Conservation (phyloP, 2,113 vertebrate species). For the Boleophthalmus pectinirostris region DNA sequence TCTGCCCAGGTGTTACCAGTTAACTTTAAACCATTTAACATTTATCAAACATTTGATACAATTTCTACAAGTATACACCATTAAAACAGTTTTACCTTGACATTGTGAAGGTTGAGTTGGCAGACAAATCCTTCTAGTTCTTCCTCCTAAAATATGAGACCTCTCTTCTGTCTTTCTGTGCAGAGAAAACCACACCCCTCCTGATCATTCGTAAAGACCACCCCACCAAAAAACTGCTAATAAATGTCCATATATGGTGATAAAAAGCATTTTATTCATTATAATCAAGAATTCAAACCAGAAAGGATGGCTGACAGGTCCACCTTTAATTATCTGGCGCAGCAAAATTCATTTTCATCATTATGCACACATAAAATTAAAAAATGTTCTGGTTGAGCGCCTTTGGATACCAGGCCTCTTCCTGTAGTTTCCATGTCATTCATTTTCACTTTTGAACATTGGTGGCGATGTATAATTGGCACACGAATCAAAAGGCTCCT, state of each 20-base stretch:
- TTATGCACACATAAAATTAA: neutral
- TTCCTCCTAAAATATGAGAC: neutral
- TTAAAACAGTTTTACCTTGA: constrained; percentile 20
- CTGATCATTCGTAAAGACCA: constrained; percentile 36
- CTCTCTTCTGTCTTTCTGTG: neutral
- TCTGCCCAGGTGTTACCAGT: constrained; percentile 27
- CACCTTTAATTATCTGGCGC: constrained; percentile 35
- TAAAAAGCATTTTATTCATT: neutral
- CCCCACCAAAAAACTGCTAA: constrained; percentile 1
- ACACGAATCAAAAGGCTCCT: constrained; percentile 44
- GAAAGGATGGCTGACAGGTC: constrained; percentile 32
- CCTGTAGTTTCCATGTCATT: neutral
- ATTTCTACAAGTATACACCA: neutral
- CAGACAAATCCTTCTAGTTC: constrained; percentile 11
- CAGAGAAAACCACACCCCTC: constrained; percentile 39
- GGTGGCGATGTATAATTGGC: constrained; percentile 25
- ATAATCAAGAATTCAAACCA: neutral
- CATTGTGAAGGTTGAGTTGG: constrained; percentile 12
- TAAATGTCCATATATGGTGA: no score
- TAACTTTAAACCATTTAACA: neutral
- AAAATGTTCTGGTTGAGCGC: neutral
- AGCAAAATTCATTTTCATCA: neutral
- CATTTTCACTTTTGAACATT: neutral
- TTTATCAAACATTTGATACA: neutral
- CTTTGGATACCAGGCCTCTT: constrained; percentile 31